Evolutionary conservation across 2,888 invertebrate species (phyloP), one percentile per base, ranked within the genome.

Genomic region (Dendrolimus pini): DNA sequence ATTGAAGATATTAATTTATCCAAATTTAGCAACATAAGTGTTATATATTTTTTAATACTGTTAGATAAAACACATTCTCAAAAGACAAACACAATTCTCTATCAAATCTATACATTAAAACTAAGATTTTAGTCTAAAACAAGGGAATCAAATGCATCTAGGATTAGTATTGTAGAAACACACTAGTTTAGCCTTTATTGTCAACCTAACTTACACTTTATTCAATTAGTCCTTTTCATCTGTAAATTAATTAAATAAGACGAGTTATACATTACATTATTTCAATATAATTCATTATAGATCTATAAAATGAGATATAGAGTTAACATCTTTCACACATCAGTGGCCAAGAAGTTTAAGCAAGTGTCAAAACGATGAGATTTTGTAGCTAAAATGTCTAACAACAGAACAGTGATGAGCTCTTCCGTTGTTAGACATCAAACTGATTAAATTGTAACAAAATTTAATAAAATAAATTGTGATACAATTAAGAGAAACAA

Each of bases 151-250:
- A 2, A 54, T n/a, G 41, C 41, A 30, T 54, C 41, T 41, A 41
- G 9, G 9, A 30, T 54, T 54, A 54, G 54, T 18, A 13, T 54
- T n/a, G 9, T 56, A 56, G 13, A 8, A 52, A 55, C 30, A 54
- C 41, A 61, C 55, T 59, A 30, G 9, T 47, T 47, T 12, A 9
- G 47, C 41, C 53, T 60, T 56, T 55, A 47, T 41, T 53, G 30
- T 65, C 56, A 68, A 65, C 78, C 82, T 82, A 82, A 82, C 83
- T 82, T 78, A 83, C 77, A 73, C 69, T 65, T 60, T 2, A 53
- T 61, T 56, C 55, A 59, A 62, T 79, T 85, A 88, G 9, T 83
- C 82, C 80, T 83, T 85, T 62, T 86, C 85, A 79, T 86, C 89
- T 89, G 89, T 75, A 89, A 89, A 77, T 69, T 65, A 57, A 74